Evolutionary conservation across 2,797 vertebrate genomes (phyloP), one percentile per base, ranked within the genome.

Genomic region (Hydrocynus forskahlii): DNA sequence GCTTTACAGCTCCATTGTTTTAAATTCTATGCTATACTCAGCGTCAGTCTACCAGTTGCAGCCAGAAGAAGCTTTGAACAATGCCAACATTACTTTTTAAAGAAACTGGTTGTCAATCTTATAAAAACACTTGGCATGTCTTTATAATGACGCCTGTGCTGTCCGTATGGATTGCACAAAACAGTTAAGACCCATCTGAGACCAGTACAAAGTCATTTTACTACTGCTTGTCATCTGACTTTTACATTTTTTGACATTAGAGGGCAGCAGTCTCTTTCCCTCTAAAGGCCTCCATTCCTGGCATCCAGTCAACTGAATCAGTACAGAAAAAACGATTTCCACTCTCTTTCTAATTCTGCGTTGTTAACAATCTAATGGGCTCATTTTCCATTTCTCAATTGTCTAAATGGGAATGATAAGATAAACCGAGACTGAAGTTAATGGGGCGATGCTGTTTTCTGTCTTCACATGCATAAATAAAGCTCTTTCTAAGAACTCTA

Each of bases 231-330:
- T 19, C 17, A 17, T 52, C 48, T 64, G 62, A 3, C 0, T n/a
- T n/a, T 14, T 19, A 5, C 60, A 19, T 4, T 57, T 7, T 7
- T 23, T 70, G 59, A 87, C 91, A 89, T 89, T 87, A 92, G 92
- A 86, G 88, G 90, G 76, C 89, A 91, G 88, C 85, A 85, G 9
- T n/a, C 7, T 17, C 23, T 7, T 8, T 29, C 50, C 7, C 19
- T 25, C 17, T 25, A 14, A 25, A 63, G 35, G 40, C 10, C n/a
- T 16, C 10, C 4, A 6, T 52, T 70, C 54, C 13, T 52, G 16
- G 35, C 2, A 35, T 35, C 35, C 35, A 29, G 29, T 29, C 29
- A 35, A 35, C 35, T 35, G 35, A 35, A 35, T 35, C 2, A 35
- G 35, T 35, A 35, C 4, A 16, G 13, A 16, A 16, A 52, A 25